A percentile compares a stretch with the other conserved stretches of the same genome.
Conservation (phyloP, 2,797 vertebrate genomes). For the Liasis olivaceus region DNA sequence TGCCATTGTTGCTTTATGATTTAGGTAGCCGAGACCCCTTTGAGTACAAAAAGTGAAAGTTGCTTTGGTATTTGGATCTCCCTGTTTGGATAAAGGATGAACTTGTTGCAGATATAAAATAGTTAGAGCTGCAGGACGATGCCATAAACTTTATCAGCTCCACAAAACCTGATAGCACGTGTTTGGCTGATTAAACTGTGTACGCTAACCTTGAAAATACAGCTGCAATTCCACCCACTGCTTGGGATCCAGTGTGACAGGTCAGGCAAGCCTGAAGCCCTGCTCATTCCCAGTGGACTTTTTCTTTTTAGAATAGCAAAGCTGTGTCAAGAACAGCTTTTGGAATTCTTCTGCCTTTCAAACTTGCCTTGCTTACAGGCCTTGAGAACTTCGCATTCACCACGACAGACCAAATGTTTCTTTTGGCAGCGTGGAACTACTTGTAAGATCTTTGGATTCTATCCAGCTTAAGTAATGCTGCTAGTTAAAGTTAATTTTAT, state of each 20-base stretch:
- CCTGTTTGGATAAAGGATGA: neutral
- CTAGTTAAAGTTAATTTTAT: neutral
- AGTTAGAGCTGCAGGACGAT: neutral
- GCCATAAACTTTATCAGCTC: neutral
- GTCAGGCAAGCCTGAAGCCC: neutral
- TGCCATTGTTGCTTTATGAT: neutral
- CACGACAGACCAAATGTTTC: neutral
- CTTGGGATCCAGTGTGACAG: neutral
- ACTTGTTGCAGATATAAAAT: neutral
- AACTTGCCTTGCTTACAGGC: neutral
- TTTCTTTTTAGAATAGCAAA: neutral
- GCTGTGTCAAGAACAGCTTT: neutral
- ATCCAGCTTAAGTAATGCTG: neutral
- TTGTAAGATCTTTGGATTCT: neutral
- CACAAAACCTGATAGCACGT: neutral
- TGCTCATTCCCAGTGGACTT: neutral
- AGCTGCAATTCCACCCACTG: neutral
- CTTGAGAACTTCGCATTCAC: neutral
- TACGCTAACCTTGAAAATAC: neutral
- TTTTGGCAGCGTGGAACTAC: neutral
- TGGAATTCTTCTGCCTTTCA: neutral
- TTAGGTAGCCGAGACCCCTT: neutral
- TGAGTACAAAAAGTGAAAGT: neutral
- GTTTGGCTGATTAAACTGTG: neutral
- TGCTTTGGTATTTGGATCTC: neutral